Base-by-base conservation (phyloP, 1,140 invertebrate genomes). In the Lerema accius region DNA sequence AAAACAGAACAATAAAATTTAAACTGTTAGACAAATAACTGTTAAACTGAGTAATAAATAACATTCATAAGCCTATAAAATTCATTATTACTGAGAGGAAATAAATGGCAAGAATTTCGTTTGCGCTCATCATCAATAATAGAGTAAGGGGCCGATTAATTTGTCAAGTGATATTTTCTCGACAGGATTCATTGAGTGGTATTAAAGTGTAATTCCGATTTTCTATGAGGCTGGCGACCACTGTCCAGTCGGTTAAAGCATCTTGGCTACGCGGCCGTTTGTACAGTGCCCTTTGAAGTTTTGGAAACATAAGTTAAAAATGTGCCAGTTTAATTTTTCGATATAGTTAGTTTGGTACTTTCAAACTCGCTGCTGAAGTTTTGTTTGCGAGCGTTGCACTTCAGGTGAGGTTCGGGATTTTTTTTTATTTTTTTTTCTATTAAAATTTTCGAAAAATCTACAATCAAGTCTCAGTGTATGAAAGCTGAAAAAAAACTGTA, bases 191-290 rank as follows among this genome's bases (percentile, higher is more conserved):
- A 72, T 72, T 59, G 28, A 59, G 55, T 56, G 67, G 64, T 69
- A 63, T 65, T 63, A 73, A 42, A 62, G 55, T 62, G 61, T 72
- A 78, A 73, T 61, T 60, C 67, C 65, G 69, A 75, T 75, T 77
- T 79, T 55, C 43, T 66, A n/a, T n/a, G 48, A 32, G 9, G 42
- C 55, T 32, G 71, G 66, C 69, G 67, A 72, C 59, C 55, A 60
- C 51, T 70, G 78, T 73, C 78, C 82, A 86, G 84, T 83, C 76
- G 71, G 68, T 63, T 76, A 65, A 78, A 76, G 76, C 81, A 76
- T 62, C 59, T 61, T 67, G 59, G 19, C 62, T 60, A 70, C 53
- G 40, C 71, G 65, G 49, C 60, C 70, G 71, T 26, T 42, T 11
- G 39, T 11, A 42, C 14, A 28, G 17, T 43, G 40, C 40, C 40